Base-by-base conservation (phyloP, 2,888 invertebrate species). In the Nomada fabriciana region DNA sequence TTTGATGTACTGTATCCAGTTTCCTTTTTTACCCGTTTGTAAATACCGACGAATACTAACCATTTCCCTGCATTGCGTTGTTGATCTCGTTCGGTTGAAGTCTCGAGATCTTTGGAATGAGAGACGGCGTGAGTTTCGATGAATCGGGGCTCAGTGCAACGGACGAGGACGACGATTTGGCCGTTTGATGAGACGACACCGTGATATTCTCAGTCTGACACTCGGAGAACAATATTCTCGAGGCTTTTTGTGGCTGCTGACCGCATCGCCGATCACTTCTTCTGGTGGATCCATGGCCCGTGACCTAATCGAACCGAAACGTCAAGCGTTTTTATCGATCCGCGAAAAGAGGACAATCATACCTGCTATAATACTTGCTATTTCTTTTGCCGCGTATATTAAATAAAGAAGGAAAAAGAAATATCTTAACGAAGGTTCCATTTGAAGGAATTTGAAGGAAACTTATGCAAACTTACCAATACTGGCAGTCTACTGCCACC, bases 81-180 rank as follows among this genome's bases (percentile, higher is more conserved):
- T 94, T 94, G 82, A 96, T 95, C 91, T 96, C 96, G 88, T 94
- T 95, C 0, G 96, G 95, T 83, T 95, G 95, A 59, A 96, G 93
- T 89, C 96, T 95, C 29, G 96, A 95, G 43, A 96, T 93, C 92
- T 96, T 96, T 2, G 96, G 96, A 86, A 96, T 96, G 57, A 96
- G 94, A 59, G 91, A 89, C 47, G 90, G 85, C 43, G 84, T 90
- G 29, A 91, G 85, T 53, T 91, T 93, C 69, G 90, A 83, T 20
- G 92, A 90, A 50, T 89, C 91, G 23, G 85, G 53, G 83, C 84
- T 88, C 60, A 83, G 67, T n/a, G 84, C 68, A 55, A 74, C 69
- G 13, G 85, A 86, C 23, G 81, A 79, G 25, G 86, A 79, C 29
- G 86, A 68, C 42, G 83, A 80, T 60, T 88, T 91, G 20, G 77